Evolutionary conservation across 2,797 vertebrate genomes (phyloP).

Genomic region (Heliangelus exortis): DNA sequence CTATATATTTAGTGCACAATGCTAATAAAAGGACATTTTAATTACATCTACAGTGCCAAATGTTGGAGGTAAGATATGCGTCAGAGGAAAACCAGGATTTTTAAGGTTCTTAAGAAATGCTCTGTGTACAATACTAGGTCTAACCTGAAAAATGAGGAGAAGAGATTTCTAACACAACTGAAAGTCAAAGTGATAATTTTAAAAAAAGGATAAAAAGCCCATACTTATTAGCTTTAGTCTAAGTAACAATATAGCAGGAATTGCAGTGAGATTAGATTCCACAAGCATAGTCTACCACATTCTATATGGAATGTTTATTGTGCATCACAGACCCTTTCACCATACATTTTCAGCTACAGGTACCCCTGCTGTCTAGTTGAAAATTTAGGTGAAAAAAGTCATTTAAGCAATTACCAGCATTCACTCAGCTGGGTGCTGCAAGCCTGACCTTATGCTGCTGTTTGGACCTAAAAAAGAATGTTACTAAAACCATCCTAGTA

Average conservation of each 20-base stretch:
- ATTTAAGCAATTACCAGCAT: neutral
- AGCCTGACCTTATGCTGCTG: neutral
- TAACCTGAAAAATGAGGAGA: neutral
- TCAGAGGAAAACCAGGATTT: neutral
- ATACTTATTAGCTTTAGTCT: neutral
- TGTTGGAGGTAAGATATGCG: neutral
- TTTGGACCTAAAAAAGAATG: neutral
- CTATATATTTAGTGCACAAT: neutral
- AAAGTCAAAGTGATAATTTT: neutral
- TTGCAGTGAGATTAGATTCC: neutral
- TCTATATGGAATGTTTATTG: neutral
- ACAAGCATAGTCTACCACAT: neutral
- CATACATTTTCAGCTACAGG: neutral
- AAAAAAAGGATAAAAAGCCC: neutral
- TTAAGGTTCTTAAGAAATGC: neutral
- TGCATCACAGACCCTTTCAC: neutral
- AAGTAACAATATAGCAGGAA: neutral
- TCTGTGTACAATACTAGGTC: neutral
- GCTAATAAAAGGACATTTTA: slow-evolving; percentile 4
- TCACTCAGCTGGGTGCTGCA: neutral
- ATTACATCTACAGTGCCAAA: neutral
- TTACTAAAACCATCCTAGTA: neutral
- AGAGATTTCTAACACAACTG: neutral
- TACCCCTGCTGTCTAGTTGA: neutral
- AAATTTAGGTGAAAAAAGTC: neutral